phyloP scores from a whole-genome alignment of 2,113 vertebrate genomes.

The Aphelocoma coerulescens region DNA sequence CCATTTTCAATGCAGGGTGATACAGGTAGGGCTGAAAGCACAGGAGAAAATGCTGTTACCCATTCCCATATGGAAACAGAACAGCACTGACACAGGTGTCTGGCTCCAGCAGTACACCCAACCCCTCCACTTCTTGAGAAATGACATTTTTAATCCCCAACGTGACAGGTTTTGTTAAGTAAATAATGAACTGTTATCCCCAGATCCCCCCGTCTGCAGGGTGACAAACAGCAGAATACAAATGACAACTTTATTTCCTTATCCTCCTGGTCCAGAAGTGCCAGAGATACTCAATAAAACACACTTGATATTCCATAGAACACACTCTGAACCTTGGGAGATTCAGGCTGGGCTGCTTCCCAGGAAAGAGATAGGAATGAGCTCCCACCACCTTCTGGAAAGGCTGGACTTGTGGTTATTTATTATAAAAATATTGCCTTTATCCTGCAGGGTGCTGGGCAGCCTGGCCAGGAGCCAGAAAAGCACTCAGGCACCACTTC shows the following conservation, averaged over 20 bases:
- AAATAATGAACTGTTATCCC: not conserved
- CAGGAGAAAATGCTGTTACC: not conserved
- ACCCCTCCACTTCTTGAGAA: not conserved
- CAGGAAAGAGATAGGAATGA: not conserved
- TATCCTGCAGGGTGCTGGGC: not conserved
- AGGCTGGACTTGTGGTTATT: not conserved
- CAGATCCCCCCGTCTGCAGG: not conserved
- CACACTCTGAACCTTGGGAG: not conserved
- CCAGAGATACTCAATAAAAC: not conserved
- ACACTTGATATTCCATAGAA: not conserved
- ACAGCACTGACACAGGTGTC: not conserved
- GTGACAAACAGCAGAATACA: not conserved
- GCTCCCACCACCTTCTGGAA: not conserved
- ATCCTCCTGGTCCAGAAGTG: not conserved
- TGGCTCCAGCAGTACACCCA: not conserved
- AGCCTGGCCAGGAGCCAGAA: not conserved
- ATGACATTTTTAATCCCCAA: not conserved
- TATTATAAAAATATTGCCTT: not conserved
- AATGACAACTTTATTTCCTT: slow-evolving; percentile 17
- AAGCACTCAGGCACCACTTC: not conserved
- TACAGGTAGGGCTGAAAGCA: not conserved
- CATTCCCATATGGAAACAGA: not conserved
- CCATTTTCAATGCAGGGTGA: not conserved
- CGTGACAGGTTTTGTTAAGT: not conserved
- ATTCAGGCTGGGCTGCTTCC: not conserved